Evolutionary conservation across 2,888 invertebrate species (phyloP), one percentile per base, ranked within the genome.

Genomic region (Masnerella sp.): DNA sequence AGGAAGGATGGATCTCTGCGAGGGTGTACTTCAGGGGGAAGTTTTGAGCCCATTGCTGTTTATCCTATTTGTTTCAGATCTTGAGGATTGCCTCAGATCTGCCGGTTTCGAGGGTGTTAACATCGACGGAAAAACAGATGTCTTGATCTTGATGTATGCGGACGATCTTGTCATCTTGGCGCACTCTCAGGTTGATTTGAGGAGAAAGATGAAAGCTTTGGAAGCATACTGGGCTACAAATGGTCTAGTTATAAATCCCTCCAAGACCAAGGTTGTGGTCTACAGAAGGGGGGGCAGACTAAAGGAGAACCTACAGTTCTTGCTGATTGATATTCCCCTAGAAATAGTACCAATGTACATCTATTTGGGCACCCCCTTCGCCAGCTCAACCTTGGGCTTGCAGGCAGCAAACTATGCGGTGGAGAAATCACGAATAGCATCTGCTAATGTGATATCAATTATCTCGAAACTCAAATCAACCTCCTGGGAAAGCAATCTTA

Each of bases 161-260:
- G 40, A 18, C n/a, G 54, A 52, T 52, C 65, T 54, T 51, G n/a
- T n/a, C 2, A 7, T 30, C 2, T 14, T 40, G n/a, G 40, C 40
- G 7, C 5, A 40, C 2, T 40, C 40, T n/a, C 40, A 9, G n/a
- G n/a, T 20, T 9, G 40, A 40, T 5, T 5, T 40, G 40, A 40
- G n/a, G n/a, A 12, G 40, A 5, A 40, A 40, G 20, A 2, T 40
- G 5, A 34, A 11, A 1, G 34, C 34, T 1, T 11, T 34, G 1
- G 0, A 5, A n/a, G 1, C 2, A 11, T 34, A 34, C 34, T 34
- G 34, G 11, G 34, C 9, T 1, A 8, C 9, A 34, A 34, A 34
- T 34, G 34, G 3, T 5, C 34, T 34, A 3, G 11, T 5, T 2
- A 5, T 11, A 11, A 34, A 34, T 3, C 9, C 11, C n/a, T 5